Conservation (phyloP, 2,888 invertebrate species). For the Drosophila trichaetosa region DNA sequence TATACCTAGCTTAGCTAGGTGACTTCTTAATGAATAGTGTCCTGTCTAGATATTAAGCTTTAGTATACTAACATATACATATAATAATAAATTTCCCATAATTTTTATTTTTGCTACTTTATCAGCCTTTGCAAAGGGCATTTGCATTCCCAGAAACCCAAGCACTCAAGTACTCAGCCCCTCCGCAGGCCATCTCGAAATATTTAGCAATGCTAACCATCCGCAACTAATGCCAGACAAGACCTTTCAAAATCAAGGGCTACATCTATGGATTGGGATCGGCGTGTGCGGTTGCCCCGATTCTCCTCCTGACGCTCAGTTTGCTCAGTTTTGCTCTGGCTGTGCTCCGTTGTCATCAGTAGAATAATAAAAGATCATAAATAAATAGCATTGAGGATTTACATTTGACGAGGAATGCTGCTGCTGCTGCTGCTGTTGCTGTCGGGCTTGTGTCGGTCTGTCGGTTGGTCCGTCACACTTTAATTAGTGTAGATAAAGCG, state of each 20-base stretch:
- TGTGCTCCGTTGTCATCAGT: slow-evolving; percentile 55
- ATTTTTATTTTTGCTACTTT: slow-evolving; percentile 34
- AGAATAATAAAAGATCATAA: slow-evolving; percentile 76
- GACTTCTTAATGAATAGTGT: not conserved
- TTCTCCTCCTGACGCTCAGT: slow-evolving; percentile 22
- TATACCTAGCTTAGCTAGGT: not conserved
- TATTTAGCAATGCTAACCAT: slow-evolving; percentile 61
- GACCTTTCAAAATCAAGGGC: slow-evolving; percentile 25
- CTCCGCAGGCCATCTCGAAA: slow-evolving; percentile 12
- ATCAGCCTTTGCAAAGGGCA: slow-evolving; percentile 12
- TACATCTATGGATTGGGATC: slow-evolving; percentile 28
- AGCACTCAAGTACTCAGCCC: slow-evolving; percentile 16
- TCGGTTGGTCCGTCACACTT: slow-evolving; percentile 68
- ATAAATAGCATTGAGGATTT: slow-evolving; percentile 66
- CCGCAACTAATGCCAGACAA: slow-evolving; percentile 64
- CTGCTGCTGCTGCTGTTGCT: slow-evolving; percentile 4
- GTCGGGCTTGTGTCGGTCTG: slow-evolving; percentile 1
- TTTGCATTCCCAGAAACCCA: slow-evolving; percentile 38
- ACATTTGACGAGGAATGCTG: slow-evolving; percentile 49
- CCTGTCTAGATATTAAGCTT: not conserved
- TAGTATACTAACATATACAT: not conserved
- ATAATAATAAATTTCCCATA: slow-evolving; percentile 28
- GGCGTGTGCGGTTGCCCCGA: slow-evolving; percentile 75
- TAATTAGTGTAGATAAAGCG: slow-evolving; percentile 77
- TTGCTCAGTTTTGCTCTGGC: slow-evolving; percentile 2